phyloP scores from a whole-genome alignment of 2,113 vertebrate species.

The Gasterosteus nipponicus region DNA sequence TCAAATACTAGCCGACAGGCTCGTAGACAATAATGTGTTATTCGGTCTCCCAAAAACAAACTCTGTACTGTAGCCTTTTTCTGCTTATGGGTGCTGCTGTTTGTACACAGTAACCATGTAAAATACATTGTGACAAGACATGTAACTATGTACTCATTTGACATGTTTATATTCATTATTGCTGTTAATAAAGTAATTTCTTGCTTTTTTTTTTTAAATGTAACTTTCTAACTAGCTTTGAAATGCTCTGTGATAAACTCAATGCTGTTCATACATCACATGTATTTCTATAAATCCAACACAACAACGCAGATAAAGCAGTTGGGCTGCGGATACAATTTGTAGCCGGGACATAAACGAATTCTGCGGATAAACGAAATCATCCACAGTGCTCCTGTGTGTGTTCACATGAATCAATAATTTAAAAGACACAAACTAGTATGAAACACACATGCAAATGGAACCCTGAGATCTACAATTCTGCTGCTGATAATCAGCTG shows the following conservation, averaged over 20 bases:
- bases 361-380: neutral
- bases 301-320: constrained; percentile 13
- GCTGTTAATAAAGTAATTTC: constrained; percentile 63
- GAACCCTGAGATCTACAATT: constrained; percentile 29
- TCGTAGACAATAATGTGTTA: constrained; percentile 47
- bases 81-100: constrained; percentile 28
- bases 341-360: neutral
- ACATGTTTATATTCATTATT: constrained; percentile 44
- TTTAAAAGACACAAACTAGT: constrained; percentile 15
- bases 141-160: constrained; percentile 33
- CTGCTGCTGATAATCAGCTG: neutral
- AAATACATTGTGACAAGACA: constrained; percentile 24
- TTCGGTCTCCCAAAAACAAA: constrained; percentile 43
- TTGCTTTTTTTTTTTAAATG: constrained; percentile 30
- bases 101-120: neutral
- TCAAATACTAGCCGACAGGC: constrained; percentile 15
- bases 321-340: neutral
- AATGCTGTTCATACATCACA: constrained; percentile 2
- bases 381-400: neutral
- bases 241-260: neutral
- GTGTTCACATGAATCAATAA: constrained; percentile 16
- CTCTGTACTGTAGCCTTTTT: constrained; percentile 59
- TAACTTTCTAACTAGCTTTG: neutral
- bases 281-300: constrained; percentile 8
- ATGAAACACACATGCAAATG: constrained; percentile 5